phyloP scores from a whole-genome alignment of 2,797 vertebrate genomes.

The Cyclopterus lumpus region DNA sequence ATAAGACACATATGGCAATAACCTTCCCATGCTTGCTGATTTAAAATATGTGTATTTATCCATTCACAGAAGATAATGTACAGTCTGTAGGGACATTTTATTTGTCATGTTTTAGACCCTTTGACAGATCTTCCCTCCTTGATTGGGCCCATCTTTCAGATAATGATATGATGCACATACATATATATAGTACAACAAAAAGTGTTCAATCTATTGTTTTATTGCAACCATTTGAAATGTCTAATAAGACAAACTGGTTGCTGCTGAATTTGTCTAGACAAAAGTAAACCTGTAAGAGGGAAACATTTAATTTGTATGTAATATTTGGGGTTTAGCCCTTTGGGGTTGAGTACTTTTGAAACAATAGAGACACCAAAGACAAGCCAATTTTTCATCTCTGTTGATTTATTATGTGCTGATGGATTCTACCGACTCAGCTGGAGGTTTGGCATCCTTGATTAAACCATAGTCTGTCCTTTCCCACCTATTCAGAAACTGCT shows the following conservation, averaged over 20 bases:
- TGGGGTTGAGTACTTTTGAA: constrained; percentile 25
- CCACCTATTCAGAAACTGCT: constrained; percentile 33
- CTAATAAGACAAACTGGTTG: constrained; percentile 1
- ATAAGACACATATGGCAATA: neutral
- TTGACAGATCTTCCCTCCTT: neutral
- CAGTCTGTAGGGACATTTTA: neutral
- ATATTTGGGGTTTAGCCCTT: constrained; percentile 1
- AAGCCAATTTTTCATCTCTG: constrained; percentile 20
- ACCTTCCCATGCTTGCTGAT: neutral
- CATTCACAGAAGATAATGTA: neutral
- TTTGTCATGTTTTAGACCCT: neutral
- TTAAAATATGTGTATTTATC: neutral
- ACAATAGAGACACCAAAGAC: constrained; percentile 41
- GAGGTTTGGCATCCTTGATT: constrained; percentile 35
- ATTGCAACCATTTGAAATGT: neutral
- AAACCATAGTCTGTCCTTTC: constrained; percentile 26
- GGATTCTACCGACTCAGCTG: constrained; percentile 15
- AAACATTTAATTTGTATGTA: constrained; percentile 5
- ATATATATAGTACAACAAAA: neutral
- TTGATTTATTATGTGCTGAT: constrained; percentile 39
- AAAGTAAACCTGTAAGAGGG: neutral
- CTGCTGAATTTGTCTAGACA: neutral
- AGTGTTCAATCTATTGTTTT: neutral
- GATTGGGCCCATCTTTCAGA: neutral
- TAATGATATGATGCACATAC: neutral